A percentile compares a stretch with the other conserved stretches of the same genome.
phyloP scores from a whole-genome alignment of 2,113 vertebrate genomes.

The Odocoileus hemionus region DNA sequence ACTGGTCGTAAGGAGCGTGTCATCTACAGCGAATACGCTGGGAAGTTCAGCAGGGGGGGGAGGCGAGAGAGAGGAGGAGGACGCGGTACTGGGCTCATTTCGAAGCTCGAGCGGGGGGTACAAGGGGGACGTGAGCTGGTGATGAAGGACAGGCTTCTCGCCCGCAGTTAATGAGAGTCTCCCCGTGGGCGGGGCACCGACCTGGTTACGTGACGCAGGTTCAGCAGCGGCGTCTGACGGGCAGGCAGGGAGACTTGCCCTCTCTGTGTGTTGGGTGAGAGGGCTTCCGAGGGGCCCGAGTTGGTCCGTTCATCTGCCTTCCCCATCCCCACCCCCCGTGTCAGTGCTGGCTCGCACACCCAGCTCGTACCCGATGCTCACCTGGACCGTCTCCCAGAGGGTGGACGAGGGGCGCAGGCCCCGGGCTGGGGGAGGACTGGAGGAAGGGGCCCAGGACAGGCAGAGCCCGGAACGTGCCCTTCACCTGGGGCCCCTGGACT shows the following conservation, averaged over 20 bases:
- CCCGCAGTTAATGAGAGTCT: neutral
- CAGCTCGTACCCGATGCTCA: too few relatives aligned
- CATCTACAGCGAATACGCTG: too few relatives aligned
- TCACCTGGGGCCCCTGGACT: neutral
- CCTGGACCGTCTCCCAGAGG: neutral
- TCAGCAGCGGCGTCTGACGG: neutral
- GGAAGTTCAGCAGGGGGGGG: neutral
- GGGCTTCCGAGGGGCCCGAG: neutral
- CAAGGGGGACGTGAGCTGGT: neutral
- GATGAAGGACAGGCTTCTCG: neutral
- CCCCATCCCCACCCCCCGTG: neutral
- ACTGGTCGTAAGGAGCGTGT: neutral
- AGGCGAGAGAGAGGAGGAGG: neutral
- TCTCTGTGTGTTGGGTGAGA: neutral
- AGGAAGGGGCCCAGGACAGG: neutral
- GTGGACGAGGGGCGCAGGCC: too few relatives aligned
- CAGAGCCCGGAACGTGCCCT: neutral
- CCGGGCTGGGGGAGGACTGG: too few relatives aligned
- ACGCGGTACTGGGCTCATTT: too few relatives aligned
- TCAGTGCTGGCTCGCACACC: neutral
- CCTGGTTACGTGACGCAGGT: neutral
- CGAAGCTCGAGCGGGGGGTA: accelerated
- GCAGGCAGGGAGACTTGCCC: neutral
- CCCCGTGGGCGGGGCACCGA: neutral
- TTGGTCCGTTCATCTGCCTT: neutral